These are phyloP conservation scores for Nycticebus coucang DNA, from an alignment of 2,113 vertebrate species.

Conservation along the genomic window DNA sequence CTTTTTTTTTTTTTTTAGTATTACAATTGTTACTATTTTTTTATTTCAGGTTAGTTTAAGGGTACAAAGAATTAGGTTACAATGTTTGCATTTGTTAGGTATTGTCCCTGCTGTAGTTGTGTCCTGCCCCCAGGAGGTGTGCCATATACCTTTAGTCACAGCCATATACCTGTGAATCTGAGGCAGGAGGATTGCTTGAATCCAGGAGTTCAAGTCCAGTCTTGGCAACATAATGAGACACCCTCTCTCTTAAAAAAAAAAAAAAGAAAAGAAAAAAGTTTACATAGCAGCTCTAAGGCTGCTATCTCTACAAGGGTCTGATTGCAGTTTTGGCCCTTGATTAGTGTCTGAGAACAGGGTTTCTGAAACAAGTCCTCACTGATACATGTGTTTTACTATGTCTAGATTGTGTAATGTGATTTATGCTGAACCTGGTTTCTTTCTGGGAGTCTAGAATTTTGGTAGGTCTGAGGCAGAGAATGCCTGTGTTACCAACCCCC, in stretches of 20 bases:
- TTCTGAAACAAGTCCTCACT: neutral
- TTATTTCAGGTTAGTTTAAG: too few relatives aligned
- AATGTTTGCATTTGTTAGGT: too few relatives aligned
- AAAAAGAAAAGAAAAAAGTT: neutral
- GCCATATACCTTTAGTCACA: neutral
- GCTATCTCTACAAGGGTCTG: neutral
- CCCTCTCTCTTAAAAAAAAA: neutral
- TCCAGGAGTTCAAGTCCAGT: neutral
- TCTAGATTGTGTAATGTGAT: neutral
- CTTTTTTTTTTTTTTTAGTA: too few relatives aligned
- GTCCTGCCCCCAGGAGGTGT: too few relatives aligned
- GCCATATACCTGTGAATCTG: neutral
- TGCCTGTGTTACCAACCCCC: neutral
- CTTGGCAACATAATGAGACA: neutral
- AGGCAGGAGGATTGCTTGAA: neutral
- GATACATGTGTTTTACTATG: neutral
- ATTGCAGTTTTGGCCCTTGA: neutral
- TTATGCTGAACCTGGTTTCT: neutral
- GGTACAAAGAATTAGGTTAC: too few relatives aligned
- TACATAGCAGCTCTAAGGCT: neutral
- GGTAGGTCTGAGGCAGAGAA: neutral
- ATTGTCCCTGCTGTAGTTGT: too few relatives aligned
- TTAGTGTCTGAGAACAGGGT: neutral
- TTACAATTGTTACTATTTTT: too few relatives aligned
- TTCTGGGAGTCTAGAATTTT: neutral